Base-by-base conservation (phyloP, 2,113 vertebrate genomes). In the Manacus vitellinus region DNA sequence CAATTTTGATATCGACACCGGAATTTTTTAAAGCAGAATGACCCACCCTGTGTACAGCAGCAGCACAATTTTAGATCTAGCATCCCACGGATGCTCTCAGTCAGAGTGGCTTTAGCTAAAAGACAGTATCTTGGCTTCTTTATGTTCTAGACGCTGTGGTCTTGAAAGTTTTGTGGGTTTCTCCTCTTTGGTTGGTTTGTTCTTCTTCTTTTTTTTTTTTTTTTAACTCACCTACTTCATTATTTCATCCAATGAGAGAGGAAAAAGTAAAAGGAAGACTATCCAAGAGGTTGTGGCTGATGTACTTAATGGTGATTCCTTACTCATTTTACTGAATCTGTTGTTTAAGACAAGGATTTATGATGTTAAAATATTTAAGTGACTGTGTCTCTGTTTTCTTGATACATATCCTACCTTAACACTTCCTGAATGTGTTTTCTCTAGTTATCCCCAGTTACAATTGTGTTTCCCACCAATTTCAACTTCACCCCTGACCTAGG, bases 161-260 rank as follows among this genome's bases (percentile, higher is more conserved):
- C n/a, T 73, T 47, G 30, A 23, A 77, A 61, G 3, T 73, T 54
- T 37, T 35, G 16, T 52, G 30, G 1, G 20, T 62, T 78, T 24
- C 31, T 61, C 28, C 23, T 33, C 21, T 3, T 22, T 55, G n/a
- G 7, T 5, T 75, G 49, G 24, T 25, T 51, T 25, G 7, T 62
- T 58, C 8, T 19, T 16, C 21, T 10, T 23, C 22, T 47, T 2
- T 18, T 47, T n/a, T 8, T 4, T 66, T 54, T 62, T 58, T 14
- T 25, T 21, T 31, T 1, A 3, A 6, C 9, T 56, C 15, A 61
- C 27, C 46, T 75, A 41, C 24, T 55, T 75, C 13, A 51, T 17
- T 43, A 37, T 47, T 28, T 74, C 43, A 73, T 44, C 37, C 21
- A 86, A 80, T 33, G 0, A 2, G 21, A 8, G 10, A 1, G 1